Conservation (phyloP, 2,113 vertebrate species). For the Felis catus region DNA sequence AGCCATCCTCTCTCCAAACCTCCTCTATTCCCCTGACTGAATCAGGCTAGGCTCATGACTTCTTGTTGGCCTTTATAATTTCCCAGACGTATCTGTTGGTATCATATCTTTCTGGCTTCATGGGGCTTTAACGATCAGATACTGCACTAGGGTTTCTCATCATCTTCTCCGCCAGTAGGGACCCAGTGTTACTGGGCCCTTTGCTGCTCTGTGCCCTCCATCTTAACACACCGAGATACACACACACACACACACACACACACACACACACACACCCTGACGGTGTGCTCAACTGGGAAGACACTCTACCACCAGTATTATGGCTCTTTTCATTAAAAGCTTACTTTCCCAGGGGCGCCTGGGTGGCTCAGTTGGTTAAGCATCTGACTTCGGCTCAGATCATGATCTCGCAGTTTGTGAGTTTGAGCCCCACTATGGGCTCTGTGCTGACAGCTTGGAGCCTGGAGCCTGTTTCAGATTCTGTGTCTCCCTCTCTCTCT, state of each 20-base stretch:
- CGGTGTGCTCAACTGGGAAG: background rate
- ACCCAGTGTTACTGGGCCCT: background rate
- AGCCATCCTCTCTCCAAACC: background rate
- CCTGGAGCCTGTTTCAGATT: too few relatives aligned
- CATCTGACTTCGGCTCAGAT: too few relatives aligned
- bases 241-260: background rate
- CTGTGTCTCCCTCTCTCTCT: too few relatives aligned
- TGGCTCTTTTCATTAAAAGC: background rate
- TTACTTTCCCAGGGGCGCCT: background rate
- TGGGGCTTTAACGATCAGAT: background rate
- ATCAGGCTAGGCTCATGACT: background rate
- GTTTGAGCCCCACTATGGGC: too few relatives aligned
- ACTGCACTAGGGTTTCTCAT: background rate
- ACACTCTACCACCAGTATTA: background rate
- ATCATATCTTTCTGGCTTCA: background rate
- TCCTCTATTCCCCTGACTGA: background rate
- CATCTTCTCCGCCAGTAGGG: background rate
- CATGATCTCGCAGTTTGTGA: too few relatives aligned
- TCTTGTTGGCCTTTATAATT: background rate
- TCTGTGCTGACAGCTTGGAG: too few relatives aligned
- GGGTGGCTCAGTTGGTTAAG: too few relatives aligned
- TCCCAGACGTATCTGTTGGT: background rate
- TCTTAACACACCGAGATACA: background rate
- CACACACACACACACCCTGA: background rate
- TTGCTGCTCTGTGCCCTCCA: background rate